Conservation (phyloP, 2,888 invertebrate genomes). For the Tachina lurida region DNA sequence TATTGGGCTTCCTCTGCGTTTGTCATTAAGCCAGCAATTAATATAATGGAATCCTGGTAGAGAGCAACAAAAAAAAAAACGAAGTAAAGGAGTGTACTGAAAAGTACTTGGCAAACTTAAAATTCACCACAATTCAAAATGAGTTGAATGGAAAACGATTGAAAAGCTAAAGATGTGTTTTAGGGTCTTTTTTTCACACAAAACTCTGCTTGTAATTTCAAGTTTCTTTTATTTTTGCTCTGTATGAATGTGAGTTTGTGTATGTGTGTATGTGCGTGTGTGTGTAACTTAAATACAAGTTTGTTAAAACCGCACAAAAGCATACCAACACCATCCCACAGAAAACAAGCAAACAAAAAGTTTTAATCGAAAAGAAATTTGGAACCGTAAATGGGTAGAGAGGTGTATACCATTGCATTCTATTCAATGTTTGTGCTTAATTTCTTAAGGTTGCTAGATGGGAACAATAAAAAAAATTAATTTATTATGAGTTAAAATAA, state of each 20-base stretch:
- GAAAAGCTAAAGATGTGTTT: slow-evolving; percentile 46
- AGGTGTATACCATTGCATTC: slow-evolving; percentile 27
- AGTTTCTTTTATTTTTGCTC: too few species aligned
- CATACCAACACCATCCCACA: slow-evolving; percentile 14
- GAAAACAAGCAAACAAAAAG: slow-evolving; percentile 33
- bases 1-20: not conserved
- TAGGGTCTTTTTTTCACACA: slow-evolving; percentile 2
- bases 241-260: not conserved
- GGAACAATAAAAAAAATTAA: slow-evolving; percentile 42
- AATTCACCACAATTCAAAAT: slow-evolving; percentile 56
- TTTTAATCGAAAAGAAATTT: slow-evolving; percentile 58
- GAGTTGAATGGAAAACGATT: slow-evolving; percentile 37
- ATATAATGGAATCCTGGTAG: slow-evolving; percentile 63
- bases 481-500: slow-evolving; percentile 43
- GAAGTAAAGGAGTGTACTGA: slow-evolving; percentile 5
- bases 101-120: slow-evolving; percentile 65
- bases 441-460: slow-evolving; percentile 5
- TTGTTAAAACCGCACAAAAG: slow-evolving; percentile 39
- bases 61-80: not conserved
- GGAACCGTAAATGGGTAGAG: slow-evolving; percentile 30
- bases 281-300: not conserved
- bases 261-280: not conserved
- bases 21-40: slow-evolving; percentile 69
- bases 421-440: slow-evolving; percentile 12
- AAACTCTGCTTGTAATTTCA: not conserved